Evolutionary conservation across 2,888 invertebrate genomes (phyloP).

Genomic region (Onthophagus sagittarius): DNA sequence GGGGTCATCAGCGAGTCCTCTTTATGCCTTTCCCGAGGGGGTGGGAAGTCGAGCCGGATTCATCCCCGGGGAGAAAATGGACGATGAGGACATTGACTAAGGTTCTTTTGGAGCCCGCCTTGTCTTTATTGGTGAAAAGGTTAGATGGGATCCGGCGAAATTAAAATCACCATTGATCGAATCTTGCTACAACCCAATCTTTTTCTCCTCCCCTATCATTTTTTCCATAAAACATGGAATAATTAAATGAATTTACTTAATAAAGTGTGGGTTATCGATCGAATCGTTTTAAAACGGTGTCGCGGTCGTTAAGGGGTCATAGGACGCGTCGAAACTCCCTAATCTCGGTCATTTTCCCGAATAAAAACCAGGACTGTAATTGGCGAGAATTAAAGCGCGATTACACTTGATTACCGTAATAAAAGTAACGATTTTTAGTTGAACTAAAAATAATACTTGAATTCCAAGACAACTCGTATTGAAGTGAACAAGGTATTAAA

Average conservation of each 20-base stretch:
- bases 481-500: too few relatives aligned
- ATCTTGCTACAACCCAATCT: too few relatives aligned
- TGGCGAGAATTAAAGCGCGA: not conserved
- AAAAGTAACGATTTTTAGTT: too few relatives aligned
- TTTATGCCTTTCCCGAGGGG: not conserved
- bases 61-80: not conserved
- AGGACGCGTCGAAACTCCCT: not conserved
- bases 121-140: not conserved
- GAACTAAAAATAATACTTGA: too few relatives aligned
- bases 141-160: not conserved
- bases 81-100: not conserved
- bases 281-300: not conserved
- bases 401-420: not conserved
- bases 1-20: not conserved
- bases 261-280: not conserved
- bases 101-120: not conserved
- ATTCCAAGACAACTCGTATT: too few relatives aligned
- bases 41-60: not conserved
- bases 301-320: not conserved
- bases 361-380: not conserved
- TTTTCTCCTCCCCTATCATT: too few relatives aligned
- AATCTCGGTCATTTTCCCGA: not conserved
- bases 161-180: not conserved
- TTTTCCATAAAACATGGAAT: too few relatives aligned
- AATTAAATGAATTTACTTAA: not conserved